Evolutionary conservation across 2,888 invertebrate genomes (phyloP).

Genomic region (Drosophila affinis): DNA sequence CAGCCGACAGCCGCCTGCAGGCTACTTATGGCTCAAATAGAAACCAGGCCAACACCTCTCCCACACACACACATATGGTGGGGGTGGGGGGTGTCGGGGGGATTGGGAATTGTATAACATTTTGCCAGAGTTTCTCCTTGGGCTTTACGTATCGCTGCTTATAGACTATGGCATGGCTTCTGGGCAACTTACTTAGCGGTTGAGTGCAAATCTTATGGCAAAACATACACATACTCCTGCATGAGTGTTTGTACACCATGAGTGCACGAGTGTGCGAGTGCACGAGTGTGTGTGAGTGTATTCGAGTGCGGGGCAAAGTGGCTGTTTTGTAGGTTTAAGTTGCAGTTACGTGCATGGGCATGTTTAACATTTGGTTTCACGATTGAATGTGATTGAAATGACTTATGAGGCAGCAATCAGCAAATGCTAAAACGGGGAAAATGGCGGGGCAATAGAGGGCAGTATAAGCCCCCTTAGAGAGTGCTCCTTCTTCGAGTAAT

Average conservation of each 20-base stretch:
- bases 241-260: constrained; percentile 9
- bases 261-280: constrained; percentile 1
- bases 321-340: constrained; percentile 61
- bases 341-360: constrained; percentile 53
- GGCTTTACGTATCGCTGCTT: constrained; percentile 66
- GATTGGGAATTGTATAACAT: constrained; percentile 45
- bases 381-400: constrained; percentile 47
- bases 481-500: background rate
- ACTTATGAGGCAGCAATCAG: constrained; percentile 10
- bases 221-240: constrained; percentile 7
- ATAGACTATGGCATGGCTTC: constrained; percentile 70
- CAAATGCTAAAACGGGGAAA: background rate
- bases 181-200: constrained; percentile 73
- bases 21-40: constrained; percentile 66
- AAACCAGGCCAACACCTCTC: constrained; percentile 50
- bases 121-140: constrained; percentile 57
- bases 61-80: background rate
- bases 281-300: constrained; percentile 3
- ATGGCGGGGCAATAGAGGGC: background rate
- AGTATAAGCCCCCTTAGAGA: background rate
- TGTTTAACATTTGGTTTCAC: constrained; percentile 66
- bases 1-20: constrained; percentile 60
- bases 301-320: constrained; percentile 48
- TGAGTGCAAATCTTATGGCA: constrained; percentile 58
- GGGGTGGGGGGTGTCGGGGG: background rate